Base-by-base conservation (phyloP, 2,888 invertebrate genomes). In the Biston betularia region DNA sequence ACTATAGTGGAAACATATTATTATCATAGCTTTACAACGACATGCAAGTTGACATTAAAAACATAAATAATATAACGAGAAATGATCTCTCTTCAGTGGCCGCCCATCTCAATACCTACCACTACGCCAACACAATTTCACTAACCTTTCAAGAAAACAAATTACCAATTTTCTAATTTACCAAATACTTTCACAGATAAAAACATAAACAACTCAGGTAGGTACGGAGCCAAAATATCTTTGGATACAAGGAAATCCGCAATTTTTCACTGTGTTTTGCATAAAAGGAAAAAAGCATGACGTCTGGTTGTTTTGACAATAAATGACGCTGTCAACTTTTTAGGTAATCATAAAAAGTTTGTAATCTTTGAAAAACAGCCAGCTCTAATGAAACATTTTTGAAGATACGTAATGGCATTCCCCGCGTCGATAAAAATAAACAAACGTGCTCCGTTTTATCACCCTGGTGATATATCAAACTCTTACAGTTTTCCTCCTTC, bases 301-400 rank as follows among this genome's bases (percentile, higher is more conserved):
- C 35, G 33, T 24, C 50, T 10, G n/a, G 38, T 46, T 57, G 50
- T 45, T 57, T 15, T 63, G 61, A 65, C 52, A 53, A 46, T 15
- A 45, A 55, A 42, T 63, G 48, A 63, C 55, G 34, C 42, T 42
- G 35, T 53, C 15, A 15, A n/a, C 5, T 48, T 6, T 24, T 48
- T 4, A 24, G 24, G 24, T 24, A 15, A 14, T 24, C 8, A 5
- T 8, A 11, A 48, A 48, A 48, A 48, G 11, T 44, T 44, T 44
- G 0, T n/a, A n/a, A n/a, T n/a, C 24, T 24, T 24, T 12, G 3
- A n/a, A n/a, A n/a, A 44, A 12, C n/a, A n/a, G 6, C 44, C n/a
- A n/a, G 6, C n/a, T 42, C n/a, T 44, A 2, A n/a, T 44, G 24
- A 48, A 48, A n/a, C n/a, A n/a, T n/a, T n/a, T n/a, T n/a, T n/a